Base-by-base conservation (phyloP, 2,888 invertebrate genomes). In the Platycheirus albimanus region DNA sequence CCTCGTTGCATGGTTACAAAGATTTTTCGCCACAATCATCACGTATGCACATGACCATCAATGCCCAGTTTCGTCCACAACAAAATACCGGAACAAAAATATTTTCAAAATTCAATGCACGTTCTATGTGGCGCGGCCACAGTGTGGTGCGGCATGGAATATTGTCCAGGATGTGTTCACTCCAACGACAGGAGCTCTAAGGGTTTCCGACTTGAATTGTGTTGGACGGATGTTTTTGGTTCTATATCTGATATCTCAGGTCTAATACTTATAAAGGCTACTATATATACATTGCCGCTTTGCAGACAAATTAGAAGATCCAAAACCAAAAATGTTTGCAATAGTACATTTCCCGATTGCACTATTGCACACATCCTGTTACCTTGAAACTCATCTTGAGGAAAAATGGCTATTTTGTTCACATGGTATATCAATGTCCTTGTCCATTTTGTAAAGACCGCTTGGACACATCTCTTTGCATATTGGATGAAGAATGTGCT, bases 51-150 rank as follows among this genome's bases (percentile, higher is more conserved):
- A 58, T 38, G 47, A 28, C 58, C 61, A 67, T 36, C 49, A 38
- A 67, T 45, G 33, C 30, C 24, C 33, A 28, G 43, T 51, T 52
- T 52, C 36, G 41, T 36, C 45, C 15, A 38, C 52, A 47, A 76
- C 76, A 45, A 54, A 69, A 69, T 69, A 52, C 69, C 69, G 61
- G 51, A 47, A 76, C 52, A 38, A 52, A 61, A 63, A 69, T 61
- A 76, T 69, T 76, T 76, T 69, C 45, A 76, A 76, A 76, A 76
- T 76, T 69, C 76, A 76, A 61, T 54, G 58, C 69, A 69, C 75
- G 58, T 61, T 75, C 43, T 56, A 30, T 67, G 67, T n/a, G 43
- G 20, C 19, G 30, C 30, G 30, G 20, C 17, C 38, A 10, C 19
- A 20, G 56, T 56, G 56, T n/a, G 24, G 24, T 58, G 15, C 38